Base-by-base conservation (phyloP, 2,113 vertebrate genomes). In the Cyrtonyx montezumae region DNA sequence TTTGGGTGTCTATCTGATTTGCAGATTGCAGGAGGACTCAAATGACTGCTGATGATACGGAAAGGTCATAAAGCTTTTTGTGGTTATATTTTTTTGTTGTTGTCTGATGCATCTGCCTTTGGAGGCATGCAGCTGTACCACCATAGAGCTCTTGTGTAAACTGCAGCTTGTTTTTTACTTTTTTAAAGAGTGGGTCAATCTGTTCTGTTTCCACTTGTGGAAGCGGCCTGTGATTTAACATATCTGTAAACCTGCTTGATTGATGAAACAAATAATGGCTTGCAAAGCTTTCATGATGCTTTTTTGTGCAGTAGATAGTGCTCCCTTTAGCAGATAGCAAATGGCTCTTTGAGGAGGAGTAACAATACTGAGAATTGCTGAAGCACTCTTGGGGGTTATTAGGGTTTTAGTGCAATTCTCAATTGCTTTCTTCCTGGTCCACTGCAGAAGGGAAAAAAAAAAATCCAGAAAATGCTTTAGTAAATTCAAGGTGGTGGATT, bases 61-160 rank as follows among this genome's bases (percentile, higher is more conserved):
- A 46, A 78, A 80, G 46, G 79, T 77, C 61, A 34, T 48, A 88
- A 87, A 87, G 56, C 80, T 76, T 89, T 81, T 91, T 40, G 53
- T 89, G 15, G 40, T 89, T 55, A 49, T 65, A 12, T 51, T 25
- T 51, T 51, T 26, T 15, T 53, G 15, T 53, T 75, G 10, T 58
- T 48, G 25, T 87, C 43, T 69, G n/a, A 49, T 84, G 40, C 62
- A 40, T 84, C 53, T 82, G 63, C 36, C 67, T 89, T 89, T 87
- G 66, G 30, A 76, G 58, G 68, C 40, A 82, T 16, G 11, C 36
- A 80, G 22, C 19, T 3, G 0, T 78, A 20, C 13, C 46, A 26
- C 63, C 12, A 40, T 7, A 48, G 67, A 84, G 40, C 43, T 68
- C 80, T 75, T 73, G 36, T 87, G 48, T 75, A 76, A 76, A 89